phyloP scores from a whole-genome alignment of 2,888 invertebrate genomes.

The Aphodius granarius region DNA sequence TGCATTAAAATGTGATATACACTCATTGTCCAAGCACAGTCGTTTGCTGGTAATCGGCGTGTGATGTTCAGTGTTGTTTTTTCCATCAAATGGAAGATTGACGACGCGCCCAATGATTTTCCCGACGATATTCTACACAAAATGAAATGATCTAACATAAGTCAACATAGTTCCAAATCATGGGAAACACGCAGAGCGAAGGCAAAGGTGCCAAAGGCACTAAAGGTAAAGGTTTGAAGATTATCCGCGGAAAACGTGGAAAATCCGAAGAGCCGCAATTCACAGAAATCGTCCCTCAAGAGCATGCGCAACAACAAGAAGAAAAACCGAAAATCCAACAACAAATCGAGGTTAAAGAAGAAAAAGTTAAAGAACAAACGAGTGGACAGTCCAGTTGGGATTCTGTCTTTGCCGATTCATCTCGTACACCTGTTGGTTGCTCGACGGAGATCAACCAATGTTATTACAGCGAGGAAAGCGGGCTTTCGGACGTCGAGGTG shows the following conservation, averaged over 20 bases:
- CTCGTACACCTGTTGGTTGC: slow-evolving; percentile 61
- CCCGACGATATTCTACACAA: background rate
- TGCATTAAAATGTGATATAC: background rate
- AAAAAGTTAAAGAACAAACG: slow-evolving; percentile 36
- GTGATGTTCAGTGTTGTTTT: background rate
- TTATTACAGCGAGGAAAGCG: slow-evolving; percentile 65
- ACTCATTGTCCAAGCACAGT: background rate
- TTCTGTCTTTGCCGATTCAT: slow-evolving; percentile 76
- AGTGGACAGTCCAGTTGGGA: slow-evolving; percentile 67
- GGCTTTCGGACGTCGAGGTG: slow-evolving; percentile 44
- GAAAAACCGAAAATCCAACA: slow-evolving; percentile 16
- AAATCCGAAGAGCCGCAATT: slow-evolving; percentile 47
- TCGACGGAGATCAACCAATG: slow-evolving; percentile 65
- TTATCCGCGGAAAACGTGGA: slow-evolving; percentile 52
- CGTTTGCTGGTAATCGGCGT: background rate
- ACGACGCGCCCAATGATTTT: background rate
- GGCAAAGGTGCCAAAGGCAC: slow-evolving; percentile 58
- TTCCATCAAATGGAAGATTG: background rate
- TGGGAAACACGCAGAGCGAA: slow-evolving; percentile 61
- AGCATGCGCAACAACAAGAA: slow-evolving; percentile 28
- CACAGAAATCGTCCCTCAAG: slow-evolving; percentile 43
- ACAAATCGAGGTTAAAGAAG: slow-evolving; percentile 20
- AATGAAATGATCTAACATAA: background rate
- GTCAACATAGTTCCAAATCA: too few relatives aligned
- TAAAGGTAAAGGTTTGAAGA: slow-evolving; percentile 61